Evolutionary conservation across 2,888 invertebrate genomes (phyloP).

Genomic region (Steinernema scapterisci): DNA sequence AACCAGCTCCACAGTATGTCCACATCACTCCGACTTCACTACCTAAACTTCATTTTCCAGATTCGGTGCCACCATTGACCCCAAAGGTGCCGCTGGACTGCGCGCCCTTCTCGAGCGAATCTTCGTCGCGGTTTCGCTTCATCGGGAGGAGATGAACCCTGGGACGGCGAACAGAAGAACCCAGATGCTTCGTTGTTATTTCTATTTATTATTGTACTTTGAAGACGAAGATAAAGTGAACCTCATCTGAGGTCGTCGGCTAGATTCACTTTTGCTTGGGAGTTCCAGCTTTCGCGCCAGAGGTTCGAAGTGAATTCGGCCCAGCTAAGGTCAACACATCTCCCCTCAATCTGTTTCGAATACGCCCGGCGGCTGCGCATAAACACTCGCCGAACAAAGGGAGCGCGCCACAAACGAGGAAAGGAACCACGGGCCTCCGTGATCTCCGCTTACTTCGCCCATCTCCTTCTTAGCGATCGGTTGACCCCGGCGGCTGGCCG

Average conservation of each 20-base stretch:
- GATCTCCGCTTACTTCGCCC: neutral
- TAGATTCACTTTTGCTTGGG: too few relatives aligned
- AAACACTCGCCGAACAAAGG: neutral
- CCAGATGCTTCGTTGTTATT: conserved; percentile 10
- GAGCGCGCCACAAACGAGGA: neutral
- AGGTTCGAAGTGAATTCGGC: too few relatives aligned
- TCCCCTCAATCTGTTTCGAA: too few relatives aligned
- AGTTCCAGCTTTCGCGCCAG: too few relatives aligned
- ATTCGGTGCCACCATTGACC: neutral
- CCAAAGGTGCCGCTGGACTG: neutral
- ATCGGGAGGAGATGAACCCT: conserved; percentile 14
- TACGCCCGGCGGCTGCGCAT: neutral
- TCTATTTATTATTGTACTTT: neutral
- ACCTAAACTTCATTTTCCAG: neutral
- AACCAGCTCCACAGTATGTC: neutral
- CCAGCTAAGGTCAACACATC: too few relatives aligned
- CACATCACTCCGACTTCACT: neutral
- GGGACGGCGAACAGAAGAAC: neutral
- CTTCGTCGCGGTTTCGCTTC: neutral
- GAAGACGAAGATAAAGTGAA: neutral
- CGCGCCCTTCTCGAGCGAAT: neutral
- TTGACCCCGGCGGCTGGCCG: neutral
- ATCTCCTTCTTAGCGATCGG: neutral
- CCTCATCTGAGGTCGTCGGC: neutral
- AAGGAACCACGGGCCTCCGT: neutral